A percentile compares a stretch with the other conserved stretches of the same genome.
phyloP scores from a whole-genome alignment of 2,888 invertebrate species.

The Thumatha senex region DNA sequence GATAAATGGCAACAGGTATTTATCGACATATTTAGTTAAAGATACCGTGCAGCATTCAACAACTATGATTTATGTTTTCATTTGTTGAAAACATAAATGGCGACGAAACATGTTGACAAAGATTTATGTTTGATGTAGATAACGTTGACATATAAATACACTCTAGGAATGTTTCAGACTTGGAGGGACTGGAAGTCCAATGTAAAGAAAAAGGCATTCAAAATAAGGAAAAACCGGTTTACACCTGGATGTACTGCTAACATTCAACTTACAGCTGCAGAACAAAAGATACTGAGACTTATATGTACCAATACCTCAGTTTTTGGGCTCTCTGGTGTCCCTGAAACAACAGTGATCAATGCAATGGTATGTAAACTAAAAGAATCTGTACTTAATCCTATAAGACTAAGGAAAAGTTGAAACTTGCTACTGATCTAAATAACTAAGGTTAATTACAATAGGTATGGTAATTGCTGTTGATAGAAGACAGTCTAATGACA shows the following conservation, averaged over 20 bases:
- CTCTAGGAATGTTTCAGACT: conserved; percentile 44
- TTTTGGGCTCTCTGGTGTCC: conserved; percentile 57
- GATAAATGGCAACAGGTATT: conserved; percentile 66
- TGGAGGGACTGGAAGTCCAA: conserved; percentile 70
- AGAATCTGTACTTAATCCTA: not conserved
- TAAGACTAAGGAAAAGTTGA: too few species aligned
- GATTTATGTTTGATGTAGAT: too few species aligned
- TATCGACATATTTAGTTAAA: too few species aligned
- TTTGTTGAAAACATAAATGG: too few species aligned
- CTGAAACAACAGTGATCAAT: conserved; percentile 53
- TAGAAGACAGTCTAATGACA: too few species aligned
- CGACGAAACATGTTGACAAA: too few species aligned
- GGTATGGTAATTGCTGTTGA: not conserved
- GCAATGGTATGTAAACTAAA: conserved; percentile 36
- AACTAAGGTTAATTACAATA: too few species aligned
- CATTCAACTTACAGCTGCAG: conserved; percentile 57
- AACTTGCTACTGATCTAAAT: too few species aligned
- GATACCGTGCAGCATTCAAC: too few species aligned
- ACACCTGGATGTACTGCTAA: conserved; percentile 56
- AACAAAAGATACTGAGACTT: conserved; percentile 59
- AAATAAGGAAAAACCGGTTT: conserved; percentile 59
- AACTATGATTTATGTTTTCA: too few species aligned
- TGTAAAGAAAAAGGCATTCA: conserved; percentile 66
- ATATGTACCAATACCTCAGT: conserved; percentile 60
- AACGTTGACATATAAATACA: too few species aligned